phyloP scores from a whole-genome alignment of 2,888 invertebrate genomes.

The Antitype chi region DNA sequence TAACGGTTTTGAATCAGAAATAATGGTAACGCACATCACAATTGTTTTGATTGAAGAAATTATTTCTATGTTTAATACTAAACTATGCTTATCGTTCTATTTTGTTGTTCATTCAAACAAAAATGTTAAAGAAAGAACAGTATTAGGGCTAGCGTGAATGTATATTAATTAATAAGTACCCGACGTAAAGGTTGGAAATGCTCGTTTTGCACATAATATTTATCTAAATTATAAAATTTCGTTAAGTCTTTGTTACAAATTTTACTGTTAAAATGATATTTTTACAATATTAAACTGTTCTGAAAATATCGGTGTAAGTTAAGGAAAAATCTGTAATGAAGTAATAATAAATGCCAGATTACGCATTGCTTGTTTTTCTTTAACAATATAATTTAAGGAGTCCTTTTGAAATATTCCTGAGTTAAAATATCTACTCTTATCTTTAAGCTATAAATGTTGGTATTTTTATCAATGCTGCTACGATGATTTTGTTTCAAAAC shows the following conservation, averaged over 20 bases:
- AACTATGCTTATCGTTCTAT: not conserved
- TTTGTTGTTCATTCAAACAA: not conserved
- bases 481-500: not conserved
- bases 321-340: not conserved
- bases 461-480: not conserved
- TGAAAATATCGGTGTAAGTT: not conserved
- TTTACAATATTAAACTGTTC: not conserved
- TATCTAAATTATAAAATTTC: slow-evolving; percentile 1
- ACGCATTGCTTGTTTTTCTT: not conserved
- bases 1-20: not conserved
- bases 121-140: not conserved
- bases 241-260: no score
- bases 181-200: not conserved
- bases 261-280: no score
- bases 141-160: not conserved
- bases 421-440: not conserved
- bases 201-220: not conserved
- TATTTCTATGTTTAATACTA: slow-evolving; percentile 1
- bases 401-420: not conserved
- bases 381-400: not conserved
- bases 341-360: not conserved
- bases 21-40: not conserved
- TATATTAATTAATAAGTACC: not conserved
- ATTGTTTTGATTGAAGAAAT: not conserved
- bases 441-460: no score